Evolutionary conservation across 2,797 vertebrate species (phyloP), one percentile per base, ranked within the genome.

Genomic region (Salarias fasciatus): DNA sequence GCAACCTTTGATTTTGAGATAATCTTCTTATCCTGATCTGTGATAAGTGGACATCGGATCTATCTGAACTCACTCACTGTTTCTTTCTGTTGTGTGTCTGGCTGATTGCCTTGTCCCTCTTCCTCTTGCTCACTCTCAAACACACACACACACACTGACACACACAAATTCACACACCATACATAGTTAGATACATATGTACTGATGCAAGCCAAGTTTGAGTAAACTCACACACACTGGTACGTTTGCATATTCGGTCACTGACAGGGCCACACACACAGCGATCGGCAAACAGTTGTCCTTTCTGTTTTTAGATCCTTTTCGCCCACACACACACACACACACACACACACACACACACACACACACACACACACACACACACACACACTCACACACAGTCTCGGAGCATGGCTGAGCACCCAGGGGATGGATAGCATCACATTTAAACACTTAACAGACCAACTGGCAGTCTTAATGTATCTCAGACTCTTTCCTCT

Each of bases 371-470:
- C 33, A 35, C 33, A 9, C 9, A 35, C 33, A 9, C 6, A 35
- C 6, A 35, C 33, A 35, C 33, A 35, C 33, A 35, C 9, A 35
- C 33, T 35, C 9, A 35, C 33, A 35, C 9, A 35, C 33, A 35
- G 15, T 54, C 50, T 44, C 31, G 37, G 12, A 46, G 47, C 24
- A 49, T 69, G 24, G 11, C 35, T 54, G 46, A 68, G 47, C 79
- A 86, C 84, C 79, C 44, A 44, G 75, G 83, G 91, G 89, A 93
- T 90, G 90, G 90, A 92, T 92, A 87, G 77, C 75, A 53, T 86
- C 92, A 90, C 90, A 90, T 78, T 89, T 90, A 92, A 94, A 92
- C 81, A 87, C 86, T 91, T 93, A 90, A 72, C 72, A 90, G 81
- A 79, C 85, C 87, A 80, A 83, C 63, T 87, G 85, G 82, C 80